Percentiles rank a stretch among this genome's conserved stretches.
Evolutionary conservation across 1,140 invertebrate genomes (phyloP).

Genomic region (Tachypleus tridentatus): DNA sequence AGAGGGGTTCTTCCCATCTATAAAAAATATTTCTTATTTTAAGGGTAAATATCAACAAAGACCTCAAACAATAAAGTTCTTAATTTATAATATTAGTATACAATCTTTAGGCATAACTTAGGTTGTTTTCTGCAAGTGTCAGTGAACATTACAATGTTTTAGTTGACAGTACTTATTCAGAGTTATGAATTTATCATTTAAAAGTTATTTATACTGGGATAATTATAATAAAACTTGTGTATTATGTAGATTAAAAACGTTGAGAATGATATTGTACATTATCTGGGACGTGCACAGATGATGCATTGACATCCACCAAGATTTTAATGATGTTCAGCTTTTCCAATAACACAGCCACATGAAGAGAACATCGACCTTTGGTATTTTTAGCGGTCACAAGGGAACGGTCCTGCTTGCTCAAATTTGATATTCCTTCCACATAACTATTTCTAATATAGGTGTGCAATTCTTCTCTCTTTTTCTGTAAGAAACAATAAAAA

Average conservation of each 20-base stretch:
- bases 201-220: background rate
- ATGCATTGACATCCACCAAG: constrained; percentile 55
- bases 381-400: constrained; percentile 61
- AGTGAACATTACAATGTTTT: background rate
- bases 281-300: constrained; percentile 59
- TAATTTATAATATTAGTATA: background rate
- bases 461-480: constrained; percentile 60
- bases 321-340: constrained; percentile 60
- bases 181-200: background rate
- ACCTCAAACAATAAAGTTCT: background rate
- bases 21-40: constrained; percentile 23
- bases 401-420: constrained; percentile 41
- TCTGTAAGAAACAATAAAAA: constrained; percentile 35
- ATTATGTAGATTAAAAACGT: background rate
- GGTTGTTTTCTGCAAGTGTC: background rate
- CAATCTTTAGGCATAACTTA: background rate
- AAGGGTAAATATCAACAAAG: background rate
- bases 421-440: constrained; percentile 43
- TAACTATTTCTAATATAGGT: constrained; percentile 54
- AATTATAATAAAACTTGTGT: background rate
- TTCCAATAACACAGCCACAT: constrained; percentile 67
- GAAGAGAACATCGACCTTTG: constrained; percentile 51
- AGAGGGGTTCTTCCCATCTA: constrained; percentile 72
- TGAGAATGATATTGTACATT: constrained; percentile 51
- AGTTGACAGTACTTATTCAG: too few relatives aligned